phyloP scores from a whole-genome alignment of 2,113 vertebrate species.

The Stigmatopora nigra region DNA sequence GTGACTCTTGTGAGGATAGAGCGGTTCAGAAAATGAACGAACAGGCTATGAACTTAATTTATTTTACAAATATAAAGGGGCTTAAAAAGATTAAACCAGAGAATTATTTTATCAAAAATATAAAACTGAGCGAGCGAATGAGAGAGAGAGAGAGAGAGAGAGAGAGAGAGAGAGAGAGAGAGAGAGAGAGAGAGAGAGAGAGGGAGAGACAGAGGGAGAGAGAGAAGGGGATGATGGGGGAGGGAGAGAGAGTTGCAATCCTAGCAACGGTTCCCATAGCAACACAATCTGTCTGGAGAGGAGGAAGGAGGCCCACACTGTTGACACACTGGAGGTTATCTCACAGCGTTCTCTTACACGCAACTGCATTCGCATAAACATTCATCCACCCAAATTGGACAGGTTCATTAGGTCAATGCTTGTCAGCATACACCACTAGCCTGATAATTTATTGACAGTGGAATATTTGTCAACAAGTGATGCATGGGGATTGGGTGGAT shows the following conservation, averaged over 20 bases:
- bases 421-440: not conserved
- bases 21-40: too few species aligned
- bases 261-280: slow-evolving; percentile 71
- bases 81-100: too few species aligned
- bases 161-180: too few species aligned
- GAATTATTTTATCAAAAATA: too few species aligned
- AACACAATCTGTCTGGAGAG: slow-evolving; percentile 66
- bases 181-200: too few species aligned
- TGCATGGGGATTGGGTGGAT: not conserved
- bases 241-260: slow-evolving; percentile 51
- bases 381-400: slow-evolving; percentile 26
- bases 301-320: slow-evolving; percentile 44
- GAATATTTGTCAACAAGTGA: slow-evolving; percentile 24
- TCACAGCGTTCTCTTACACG: slow-evolving; percentile 43
- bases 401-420: too few species aligned
- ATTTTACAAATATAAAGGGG: too few species aligned
- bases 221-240: slow-evolving; percentile 20
- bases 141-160: too few species aligned
- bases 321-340: slow-evolving; percentile 58
- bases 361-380: slow-evolving; percentile 15
- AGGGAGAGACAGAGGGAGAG: too few species aligned
- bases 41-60: too few species aligned
- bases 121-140: too few species aligned
- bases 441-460: slow-evolving; percentile 10
- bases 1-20: too few species aligned